Evolutionary conservation across 2,888 invertebrate species (phyloP), one percentile per base, ranked within the genome.

Genomic region (Nemotelus nigrinus): DNA sequence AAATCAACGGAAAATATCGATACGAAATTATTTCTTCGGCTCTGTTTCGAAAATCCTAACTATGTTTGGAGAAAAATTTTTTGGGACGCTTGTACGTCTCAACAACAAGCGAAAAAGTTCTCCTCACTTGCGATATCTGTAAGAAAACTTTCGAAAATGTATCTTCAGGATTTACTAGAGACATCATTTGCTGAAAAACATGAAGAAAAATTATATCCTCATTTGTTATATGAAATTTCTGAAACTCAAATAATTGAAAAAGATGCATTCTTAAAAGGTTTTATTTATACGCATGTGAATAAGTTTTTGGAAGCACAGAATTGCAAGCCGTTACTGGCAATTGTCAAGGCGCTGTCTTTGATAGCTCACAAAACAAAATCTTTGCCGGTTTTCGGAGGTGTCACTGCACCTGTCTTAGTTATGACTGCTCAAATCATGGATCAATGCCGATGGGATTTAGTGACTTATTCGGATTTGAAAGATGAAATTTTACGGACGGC

Each of bases 371-470:
- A 78, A 60, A 58, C 50, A 10, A 48, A 67, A 55, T 43, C 50
- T 4, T 76, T 78, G 0, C 71, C 82, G 3, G 81, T 82, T 64
- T 84, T 85, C 77, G 83, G 82, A 2, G 83, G 83, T 77, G 80
- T 83, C 44, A 83, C 84, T 47, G 82, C 85, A 39, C 85, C 85
- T 0, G 82, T 85, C 1, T 50, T 85, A 25, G 77, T 84, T 6
- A 83, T 84, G 83, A 80, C 82, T 2, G 84, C 83, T 3, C 83
- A 84, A 78, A 82, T 85, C 53, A 82, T 85, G 82, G 84, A 85
- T 67, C 82, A 83, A 76, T 82, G 82, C 10, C 82, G 85, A 6
- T 85, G 85, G 85, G 84, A 85, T 80, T 79, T 85, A 3, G 80
- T 83, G 3, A 83, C 82, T 0, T 85, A 84, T 77, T 82, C 83